Base-by-base conservation (phyloP, 2,113 vertebrate species). In the Tachuris rubrigastra region DNA sequence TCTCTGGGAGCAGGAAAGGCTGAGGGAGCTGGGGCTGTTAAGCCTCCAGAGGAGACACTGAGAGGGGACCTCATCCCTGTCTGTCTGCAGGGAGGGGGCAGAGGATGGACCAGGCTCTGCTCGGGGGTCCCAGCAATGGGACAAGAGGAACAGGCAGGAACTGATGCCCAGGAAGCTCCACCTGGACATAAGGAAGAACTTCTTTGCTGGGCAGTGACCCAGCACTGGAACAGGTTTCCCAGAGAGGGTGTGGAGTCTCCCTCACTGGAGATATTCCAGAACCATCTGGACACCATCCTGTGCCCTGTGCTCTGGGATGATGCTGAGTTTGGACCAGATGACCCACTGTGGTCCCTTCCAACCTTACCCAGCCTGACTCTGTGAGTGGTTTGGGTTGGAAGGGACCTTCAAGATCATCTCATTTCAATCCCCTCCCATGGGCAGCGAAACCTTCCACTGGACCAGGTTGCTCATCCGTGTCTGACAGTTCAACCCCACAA, bases 31-130 rank as follows among this genome's bases (percentile, higher is more conserved):
- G 71, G 20, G 41, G 1, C 13, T 68, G 20, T 30, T 68, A 46
- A 75, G 24, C 39, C 60, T n/a, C 0, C 0, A 46, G 28, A 60
- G 0, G 12, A n/a, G 28, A 28, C 8, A 0, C 53, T 25, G 28
- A 75, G 39, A 75, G 28, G 16, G 12, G 23, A 39, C 15, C 10
- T 6, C 6, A 35, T 42, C 9, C 35, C 4, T 35, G 41, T 25
- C 20, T 11, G 22, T 7, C 44, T 44, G 68, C 86, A 59, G 59
- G 27, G 60, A 37, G 18, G 27, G 31, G 6, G 31, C 76, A 0
- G 31, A 52, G 22, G 10, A 44, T 0, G 44, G 44, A 0, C 52
- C 60, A 37, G 59, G 60, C 12, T 81, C 86, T 52, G 52, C 52
- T 52, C 8, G 0, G 3, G 1, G 6, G 4, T 0, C 33, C 9